Evolutionary conservation across 2,888 invertebrate species (phyloP).

Genomic region (Microctonus aethiopoides): DNA sequence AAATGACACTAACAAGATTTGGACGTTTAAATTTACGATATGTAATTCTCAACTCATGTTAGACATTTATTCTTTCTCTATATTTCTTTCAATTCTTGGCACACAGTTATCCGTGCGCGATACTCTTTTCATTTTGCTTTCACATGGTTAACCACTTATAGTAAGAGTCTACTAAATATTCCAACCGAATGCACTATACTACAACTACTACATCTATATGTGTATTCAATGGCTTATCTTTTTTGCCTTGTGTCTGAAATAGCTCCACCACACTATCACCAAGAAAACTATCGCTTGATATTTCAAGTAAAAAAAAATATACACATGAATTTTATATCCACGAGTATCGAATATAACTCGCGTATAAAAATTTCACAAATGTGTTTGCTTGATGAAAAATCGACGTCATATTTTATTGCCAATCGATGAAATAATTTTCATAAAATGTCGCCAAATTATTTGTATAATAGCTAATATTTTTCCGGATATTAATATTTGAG

Average conservation of each 20-base stretch:
- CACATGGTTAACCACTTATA: conserved; percentile 42
- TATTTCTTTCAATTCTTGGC: conserved; percentile 23
- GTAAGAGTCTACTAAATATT: conserved; percentile 45
- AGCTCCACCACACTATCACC: too few relatives aligned
- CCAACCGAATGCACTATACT: conserved; percentile 33
- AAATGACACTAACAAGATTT: neutral
- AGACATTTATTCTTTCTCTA: conserved; percentile 34
- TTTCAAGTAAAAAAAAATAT: too few relatives aligned
- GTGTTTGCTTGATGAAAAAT: neutral
- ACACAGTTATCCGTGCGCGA: conserved; percentile 21
- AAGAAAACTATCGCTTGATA: too few relatives aligned
- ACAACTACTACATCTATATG: neutral
- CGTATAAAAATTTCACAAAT: neutral
- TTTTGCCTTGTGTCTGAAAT: neutral
- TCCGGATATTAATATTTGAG: neutral
- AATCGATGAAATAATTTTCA: conserved; percentile 2
- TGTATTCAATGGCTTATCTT: neutral
- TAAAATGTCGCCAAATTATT: neutral
- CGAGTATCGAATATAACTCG: neutral
- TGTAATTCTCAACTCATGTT: conserved; percentile 44
- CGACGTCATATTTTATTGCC: neutral
- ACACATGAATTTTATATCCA: neutral
- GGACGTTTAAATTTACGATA: conserved; percentile 31
- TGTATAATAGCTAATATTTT: neutral
- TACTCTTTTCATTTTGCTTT: conserved; percentile 32